These are phyloP conservation scores for Drosophila albomicans DNA, from an alignment of 1,140 invertebrate genomes.

Conservation along the genomic window DNA sequence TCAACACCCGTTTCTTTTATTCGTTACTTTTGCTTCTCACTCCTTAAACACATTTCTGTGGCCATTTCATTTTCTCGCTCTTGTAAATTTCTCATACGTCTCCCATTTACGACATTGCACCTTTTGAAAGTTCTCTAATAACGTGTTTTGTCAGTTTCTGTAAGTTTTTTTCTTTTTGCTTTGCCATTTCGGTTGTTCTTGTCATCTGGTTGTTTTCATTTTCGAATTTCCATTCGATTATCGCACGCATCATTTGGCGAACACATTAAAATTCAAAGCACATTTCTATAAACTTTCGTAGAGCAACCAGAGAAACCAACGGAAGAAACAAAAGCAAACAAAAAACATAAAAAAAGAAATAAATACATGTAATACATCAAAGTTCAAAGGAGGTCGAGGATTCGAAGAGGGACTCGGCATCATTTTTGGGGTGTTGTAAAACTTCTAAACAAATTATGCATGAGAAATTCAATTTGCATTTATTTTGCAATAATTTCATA, in stretches of 20 bases:
- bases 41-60: not conserved
- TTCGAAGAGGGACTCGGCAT: not conserved
- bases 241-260: constrained; percentile 48
- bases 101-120: not conserved
- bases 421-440: constrained; percentile 53
- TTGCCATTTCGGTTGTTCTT: not conserved
- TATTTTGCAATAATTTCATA: constrained; percentile 84
- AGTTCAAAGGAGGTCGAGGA: constrained; percentile 40
- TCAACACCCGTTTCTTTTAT: not conserved
- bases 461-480: constrained; percentile 83
- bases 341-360: constrained; percentile 16
- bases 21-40: no score
- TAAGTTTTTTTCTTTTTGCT: not conserved
- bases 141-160: constrained; percentile 20
- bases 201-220: constrained; percentile 26
- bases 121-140: constrained; percentile 19
- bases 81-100: not conserved
- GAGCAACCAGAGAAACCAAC: constrained; percentile 16
- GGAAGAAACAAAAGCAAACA: not conserved
- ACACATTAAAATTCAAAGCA: constrained; percentile 75
- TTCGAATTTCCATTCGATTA: constrained; percentile 44
- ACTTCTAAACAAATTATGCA: constrained; percentile 82
- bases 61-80: not conserved
- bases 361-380: constrained; percentile 67
- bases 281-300: constrained; percentile 54